Base-by-base conservation (phyloP, 2,888 invertebrate genomes). In the Empis livida region DNA sequence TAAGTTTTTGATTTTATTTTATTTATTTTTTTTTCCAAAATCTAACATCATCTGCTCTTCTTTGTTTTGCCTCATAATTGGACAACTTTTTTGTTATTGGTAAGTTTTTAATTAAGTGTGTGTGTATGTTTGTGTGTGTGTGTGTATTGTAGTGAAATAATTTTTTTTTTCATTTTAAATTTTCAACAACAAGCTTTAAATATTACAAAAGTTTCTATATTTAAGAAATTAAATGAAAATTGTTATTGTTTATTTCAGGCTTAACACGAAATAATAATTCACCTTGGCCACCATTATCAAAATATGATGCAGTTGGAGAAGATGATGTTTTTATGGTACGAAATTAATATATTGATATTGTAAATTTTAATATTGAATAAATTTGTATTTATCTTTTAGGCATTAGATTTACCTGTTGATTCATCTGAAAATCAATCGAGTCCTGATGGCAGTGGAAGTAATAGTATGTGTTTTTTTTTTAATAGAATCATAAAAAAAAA, bases 301-400 rank as follows among this genome's bases (percentile, higher is more conserved):
- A 68, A 66, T 69, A 78, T 71, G 78, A 79, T 68, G 77, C 87
- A 61, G 84, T 84, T 53, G 89, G 88, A 54, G 93, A 93, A 67
- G 92, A 93, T 64, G 91, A 93, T 66, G 92, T 94, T 58, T 94
- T 94, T 72, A 91, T 92, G 88, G 92, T 92, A 70, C 44, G 30
- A 14, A 17, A 10, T 38, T 47, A 13, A 17, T 35, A n/a, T 38
- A 16, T 16, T 23, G 10, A 20, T 14, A 39, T 8, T 23, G 27
- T 42, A 5, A 11, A 47, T 48, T 23, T 10, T 37, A 45, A 49
- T 46, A 23, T 45, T 35, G 2, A n/a, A 35, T 5, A 2, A 37
- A 16, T 16, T 9, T 39, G 2, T 38, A 15, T 17, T 10, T 37
- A 17, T 9, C 16, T 39, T 55, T 70, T 67, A 92, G 92, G 87